Percentiles rank a stretch among this genome's conserved stretches.
These are phyloP conservation scores for Drosophila obscura DNA, from an alignment of 1,140 invertebrate genomes.

Conservation along the genomic window DNA sequence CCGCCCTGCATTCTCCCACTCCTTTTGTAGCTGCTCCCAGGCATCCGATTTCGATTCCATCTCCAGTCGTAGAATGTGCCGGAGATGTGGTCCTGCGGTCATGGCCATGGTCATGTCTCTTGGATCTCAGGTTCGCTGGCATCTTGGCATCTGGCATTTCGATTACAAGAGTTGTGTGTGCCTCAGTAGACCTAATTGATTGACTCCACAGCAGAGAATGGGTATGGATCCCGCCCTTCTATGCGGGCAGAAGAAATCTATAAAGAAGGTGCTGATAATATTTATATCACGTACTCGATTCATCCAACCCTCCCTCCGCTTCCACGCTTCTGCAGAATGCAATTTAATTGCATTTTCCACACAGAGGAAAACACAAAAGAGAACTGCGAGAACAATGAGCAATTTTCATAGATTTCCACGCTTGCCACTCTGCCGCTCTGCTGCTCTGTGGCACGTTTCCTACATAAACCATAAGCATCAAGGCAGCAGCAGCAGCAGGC, in stretches of 20 bases:
- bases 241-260: no score
- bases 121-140: neutral
- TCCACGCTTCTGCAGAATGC: conserved; percentile 29
- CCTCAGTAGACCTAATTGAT: conserved; percentile 70
- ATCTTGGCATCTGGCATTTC: conserved; percentile 65
- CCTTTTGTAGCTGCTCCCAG: neutral
- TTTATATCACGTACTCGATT: conserved; percentile 60
- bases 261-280: conserved; percentile 69
- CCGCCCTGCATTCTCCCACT: neutral
- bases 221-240: neutral
- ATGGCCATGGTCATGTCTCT: conserved; percentile 34
- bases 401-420: conserved; percentile 64
- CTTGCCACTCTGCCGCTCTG: conserved; percentile 29
- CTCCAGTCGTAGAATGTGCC: conserved; percentile 9
- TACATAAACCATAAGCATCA: conserved; percentile 76
- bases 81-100: conserved; percentile 8
- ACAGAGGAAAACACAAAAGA: neutral
- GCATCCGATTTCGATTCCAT: conserved; percentile 18
- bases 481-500: neutral
- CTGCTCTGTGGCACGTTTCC: conserved; percentile 62
- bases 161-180: conserved; percentile 52
- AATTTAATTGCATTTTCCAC: conserved; percentile 78
- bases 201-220: conserved; percentile 39
- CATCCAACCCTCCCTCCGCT: conserved; percentile 2
- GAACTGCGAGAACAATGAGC: conserved; percentile 51